A percentile compares a stretch with the other conserved stretches of the same genome.
phyloP scores from a whole-genome alignment of 2,797 vertebrate species.

The Alauda arvensis region DNA sequence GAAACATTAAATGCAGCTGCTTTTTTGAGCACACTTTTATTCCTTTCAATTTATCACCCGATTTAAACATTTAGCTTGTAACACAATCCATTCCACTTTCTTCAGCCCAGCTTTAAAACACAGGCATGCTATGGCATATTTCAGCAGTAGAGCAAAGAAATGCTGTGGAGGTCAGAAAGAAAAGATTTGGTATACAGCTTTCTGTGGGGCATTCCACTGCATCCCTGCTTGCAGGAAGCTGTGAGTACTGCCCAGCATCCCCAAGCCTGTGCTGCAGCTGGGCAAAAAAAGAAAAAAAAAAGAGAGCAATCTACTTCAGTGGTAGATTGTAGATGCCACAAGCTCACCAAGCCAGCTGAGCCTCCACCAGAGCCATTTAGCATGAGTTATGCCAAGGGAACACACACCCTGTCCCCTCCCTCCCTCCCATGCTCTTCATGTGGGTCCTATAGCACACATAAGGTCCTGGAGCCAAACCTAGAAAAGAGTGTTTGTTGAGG shows the following conservation, averaged over 20 bases:
- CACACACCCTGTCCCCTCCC: too few relatives aligned
- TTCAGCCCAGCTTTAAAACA: constrained; percentile 27
- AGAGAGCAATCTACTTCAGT: neutral
- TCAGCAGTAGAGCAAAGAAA: neutral
- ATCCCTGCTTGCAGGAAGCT: neutral
- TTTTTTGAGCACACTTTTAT: neutral
- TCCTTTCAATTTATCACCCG: constrained; percentile 29
- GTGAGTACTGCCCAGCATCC: neutral
- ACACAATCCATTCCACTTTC: constrained; percentile 30
- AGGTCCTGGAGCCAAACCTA: neutral
- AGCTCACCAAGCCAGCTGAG: neutral
- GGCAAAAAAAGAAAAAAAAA: neutral
- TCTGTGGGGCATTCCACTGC: neutral
- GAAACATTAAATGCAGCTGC: neutral
- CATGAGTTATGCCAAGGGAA: neutral
- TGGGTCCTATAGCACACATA: neutral
- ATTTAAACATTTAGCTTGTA: constrained; percentile 32
- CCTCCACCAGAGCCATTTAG: neutral
- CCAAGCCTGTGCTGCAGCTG: neutral
- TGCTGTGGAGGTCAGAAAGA: neutral
- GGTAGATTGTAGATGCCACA: neutral
- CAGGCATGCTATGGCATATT: neutral
- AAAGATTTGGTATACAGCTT: neutral
- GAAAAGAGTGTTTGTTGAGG: neutral
- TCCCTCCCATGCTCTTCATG: rapidly evolving